Conservation (phyloP, 2,888 invertebrate species). For the Tinea semifulvella region DNA sequence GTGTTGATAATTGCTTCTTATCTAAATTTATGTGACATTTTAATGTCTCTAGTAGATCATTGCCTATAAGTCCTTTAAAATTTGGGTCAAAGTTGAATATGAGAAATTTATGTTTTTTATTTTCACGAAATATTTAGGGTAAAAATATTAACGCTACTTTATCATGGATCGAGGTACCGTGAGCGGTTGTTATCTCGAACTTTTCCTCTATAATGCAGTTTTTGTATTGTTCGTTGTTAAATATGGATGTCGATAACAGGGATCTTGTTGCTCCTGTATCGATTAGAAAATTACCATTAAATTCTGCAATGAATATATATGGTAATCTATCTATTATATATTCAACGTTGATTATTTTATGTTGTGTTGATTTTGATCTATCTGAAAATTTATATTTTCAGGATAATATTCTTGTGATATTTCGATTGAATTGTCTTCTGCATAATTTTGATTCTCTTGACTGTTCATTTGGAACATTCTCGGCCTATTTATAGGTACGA, state of each 20-base stretch:
- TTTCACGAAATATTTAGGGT: constrained; percentile 8
- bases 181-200: constrained; percentile 2
- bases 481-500: not conserved
- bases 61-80: constrained; percentile 15
- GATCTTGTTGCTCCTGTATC: constrained; percentile 14
- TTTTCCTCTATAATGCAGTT: constrained; percentile 1
- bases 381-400: constrained; percentile 2
- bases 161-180: not conserved
- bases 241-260: not conserved
- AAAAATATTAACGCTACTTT: not conserved
- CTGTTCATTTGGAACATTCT: not conserved
- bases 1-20: not conserved
- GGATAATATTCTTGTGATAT: not conserved
- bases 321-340: constrained; percentile 3
- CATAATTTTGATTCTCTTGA: not conserved
- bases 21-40: constrained; percentile 10
- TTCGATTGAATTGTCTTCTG: not conserved
- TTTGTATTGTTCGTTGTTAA: not conserved
- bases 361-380: not conserved
- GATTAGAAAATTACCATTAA: constrained; percentile 13
- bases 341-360: not conserved
- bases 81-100: constrained; percentile 15
- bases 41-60: constrained; percentile 15
- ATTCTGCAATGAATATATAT: constrained; percentile 1
- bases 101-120: constrained; percentile 14